A percentile compares a stretch with the other conserved stretches of the same genome.
phyloP scores from a whole-genome alignment of 2,113 vertebrate species.

The Carollia perspicillata region DNA sequence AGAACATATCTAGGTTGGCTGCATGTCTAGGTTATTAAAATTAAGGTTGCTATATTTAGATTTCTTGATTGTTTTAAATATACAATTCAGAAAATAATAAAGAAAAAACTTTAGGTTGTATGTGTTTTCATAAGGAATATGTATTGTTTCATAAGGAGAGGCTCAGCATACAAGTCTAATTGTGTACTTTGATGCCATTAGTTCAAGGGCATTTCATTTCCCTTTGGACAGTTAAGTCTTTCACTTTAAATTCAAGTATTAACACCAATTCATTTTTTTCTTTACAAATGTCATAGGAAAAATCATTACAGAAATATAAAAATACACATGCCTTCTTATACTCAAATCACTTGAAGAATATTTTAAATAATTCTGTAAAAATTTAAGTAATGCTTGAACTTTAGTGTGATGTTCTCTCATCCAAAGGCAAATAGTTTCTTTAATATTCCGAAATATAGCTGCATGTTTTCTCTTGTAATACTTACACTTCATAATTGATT shows the following conservation, averaged over 20 bases:
- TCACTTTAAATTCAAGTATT: background rate
- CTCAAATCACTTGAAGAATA: background rate
- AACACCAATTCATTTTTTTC: background rate
- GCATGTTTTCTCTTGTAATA: background rate
- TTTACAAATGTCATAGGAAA: background rate
- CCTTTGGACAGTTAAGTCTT: background rate
- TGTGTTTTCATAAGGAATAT: background rate
- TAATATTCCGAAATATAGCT: background rate
- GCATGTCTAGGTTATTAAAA: slow-evolving; percentile 50
- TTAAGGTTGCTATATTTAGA: slow-evolving; percentile 37
- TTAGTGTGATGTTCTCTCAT: background rate
- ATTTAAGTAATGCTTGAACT: background rate
- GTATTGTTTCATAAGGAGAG: no score
- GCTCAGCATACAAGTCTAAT: background rate
- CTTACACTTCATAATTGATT: background rate
- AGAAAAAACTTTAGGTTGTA: background rate
- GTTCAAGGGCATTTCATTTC: background rate
- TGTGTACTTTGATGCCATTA: background rate
- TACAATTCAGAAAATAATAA: background rate
- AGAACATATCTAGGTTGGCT: slow-evolving; percentile 61
- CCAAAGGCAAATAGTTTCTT: background rate
- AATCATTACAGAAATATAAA: background rate
- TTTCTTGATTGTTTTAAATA: background rate
- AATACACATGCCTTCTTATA: background rate
- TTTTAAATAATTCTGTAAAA: background rate